Evolutionary conservation across 2,888 invertebrate species (phyloP).

Genomic region (Andrena trimmerana): DNA sequence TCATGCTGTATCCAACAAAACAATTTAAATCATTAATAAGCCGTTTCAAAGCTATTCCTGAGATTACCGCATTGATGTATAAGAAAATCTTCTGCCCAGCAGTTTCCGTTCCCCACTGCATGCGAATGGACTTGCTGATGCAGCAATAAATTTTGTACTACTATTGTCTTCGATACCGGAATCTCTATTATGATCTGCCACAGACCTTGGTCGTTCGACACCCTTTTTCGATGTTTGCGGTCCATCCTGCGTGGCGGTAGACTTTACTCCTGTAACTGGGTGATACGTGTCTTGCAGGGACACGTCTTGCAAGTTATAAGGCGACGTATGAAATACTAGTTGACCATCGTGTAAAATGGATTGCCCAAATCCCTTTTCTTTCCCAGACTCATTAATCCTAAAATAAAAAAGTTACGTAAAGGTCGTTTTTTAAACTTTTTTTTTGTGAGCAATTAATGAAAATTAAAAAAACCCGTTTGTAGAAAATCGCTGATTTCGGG

Average conservation of each 20-base stretch:
- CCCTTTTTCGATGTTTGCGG: slow-evolving; percentile 74
- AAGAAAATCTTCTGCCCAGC: slow-evolving; percentile 88
- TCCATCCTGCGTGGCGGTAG: slow-evolving; percentile 74
- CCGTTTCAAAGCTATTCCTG: slow-evolving; percentile 51
- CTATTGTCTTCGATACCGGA: slow-evolving; percentile 73
- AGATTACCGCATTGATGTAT: slow-evolving; percentile 87
- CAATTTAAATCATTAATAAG: slow-evolving; percentile 52
- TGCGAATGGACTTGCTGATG: slow-evolving; percentile 84
- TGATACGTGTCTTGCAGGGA: slow-evolving; percentile 88
- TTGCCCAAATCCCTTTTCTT: slow-evolving; percentile 97
- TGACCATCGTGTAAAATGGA: slow-evolving; percentile 95
- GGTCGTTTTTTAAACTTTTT: no score
- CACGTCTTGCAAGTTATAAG: slow-evolving; percentile 92
- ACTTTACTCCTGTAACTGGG: slow-evolving; percentile 73
- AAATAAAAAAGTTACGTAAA: slow-evolving; percentile 53
- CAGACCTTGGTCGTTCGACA: slow-evolving; percentile 83
- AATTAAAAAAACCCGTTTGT: no score
- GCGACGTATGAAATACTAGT: slow-evolving; percentile 95
- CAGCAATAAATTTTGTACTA: slow-evolving; percentile 78
- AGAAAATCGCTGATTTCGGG: no score
- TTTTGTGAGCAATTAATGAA: no score
- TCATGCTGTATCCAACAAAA: slow-evolving; percentile 57
- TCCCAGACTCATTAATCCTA: slow-evolving; percentile 91
- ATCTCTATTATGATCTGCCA: slow-evolving; percentile 80
- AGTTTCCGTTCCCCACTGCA: slow-evolving; percentile 84